Base-by-base conservation (phyloP, 2,113 vertebrate genomes). In the Tursiops truncatus region DNA sequence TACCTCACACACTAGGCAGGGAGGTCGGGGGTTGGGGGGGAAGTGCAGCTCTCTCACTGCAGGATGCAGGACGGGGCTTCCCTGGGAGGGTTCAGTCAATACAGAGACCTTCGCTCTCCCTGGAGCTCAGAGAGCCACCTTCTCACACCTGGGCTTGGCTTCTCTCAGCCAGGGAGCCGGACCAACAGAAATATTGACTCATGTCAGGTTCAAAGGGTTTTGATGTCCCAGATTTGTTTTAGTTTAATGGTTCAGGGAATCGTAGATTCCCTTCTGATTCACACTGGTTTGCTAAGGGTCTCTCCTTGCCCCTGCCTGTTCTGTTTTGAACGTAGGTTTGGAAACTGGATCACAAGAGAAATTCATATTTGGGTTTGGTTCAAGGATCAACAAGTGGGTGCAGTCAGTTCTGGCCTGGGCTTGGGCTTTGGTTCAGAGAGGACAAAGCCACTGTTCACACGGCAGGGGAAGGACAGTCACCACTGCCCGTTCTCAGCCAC, bases 41-140 rank as follows among this genome's bases (percentile, higher is more conserved):
- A 90, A 81, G 89, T 82, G 96, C 96, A 74, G 82, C 97, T 97
- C 95, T 97, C 96, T 98, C 96, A 93, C 98, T 25, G 33, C 76
- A 25, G 50, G 20, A 53, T 96, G 97, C 97, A 96, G 98, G 98
- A 97, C 47, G 77, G 91, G 96, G 81, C 83, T 96, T 96, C 94
- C 97, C 81, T 91, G 97, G 97, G 98, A 98, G 96, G 93, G 97
- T 98, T 98, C 89, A 98, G 98, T 97, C 98, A 90, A 97, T 89
- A 97, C 98, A 98, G 88, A 81, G 82, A 67, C 14, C 60, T 89
- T 60, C 15, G 73, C 67, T 73, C 8, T 60, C 79, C 25, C 65
- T 44, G 1, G 38, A 58, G 44, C 73, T 67, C 36, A 58, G 95
- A 20, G 56, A 92, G 50, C 62, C 91, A 10, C 89, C 62, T 14